Base-by-base conservation (phyloP, 2,888 invertebrate genomes). In the Troglohyphantes excavatus region DNA sequence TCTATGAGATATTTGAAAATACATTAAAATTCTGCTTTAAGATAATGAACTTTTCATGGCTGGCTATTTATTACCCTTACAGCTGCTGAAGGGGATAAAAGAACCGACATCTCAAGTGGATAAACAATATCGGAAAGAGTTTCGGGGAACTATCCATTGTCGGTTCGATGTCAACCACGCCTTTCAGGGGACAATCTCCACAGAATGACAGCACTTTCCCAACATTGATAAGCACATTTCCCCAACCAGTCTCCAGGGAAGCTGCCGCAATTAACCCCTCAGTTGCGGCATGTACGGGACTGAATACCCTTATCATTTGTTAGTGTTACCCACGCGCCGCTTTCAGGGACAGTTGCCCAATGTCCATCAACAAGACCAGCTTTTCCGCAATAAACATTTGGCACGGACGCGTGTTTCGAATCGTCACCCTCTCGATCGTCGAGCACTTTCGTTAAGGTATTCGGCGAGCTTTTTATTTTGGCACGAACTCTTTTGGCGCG, bases 401-500 rank as follows among this genome's bases (percentile, higher is more conserved):
- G 43, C 21, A 27, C 13, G 11, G 13, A 46, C 78, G 39, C 86
- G 86, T 53, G 86, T 61, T 33, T 9, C 2, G 46, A 21, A 70
- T 86, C 86, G 72, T 79, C 86, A 86, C 78, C 67, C 29, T 61
- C 75, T 72, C 27, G 46, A 59, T 72, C n/a, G 26, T 26, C n/a
- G 65, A 67, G 72, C 72, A 83, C 72, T 83, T 72, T 39, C 43
- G 26, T 21, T 46, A n/a, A 23, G 65, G 27, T 21, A 39, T 53
- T 61, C 39, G 29, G 39, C 39, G 13, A 26, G n/a, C 17, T 72
- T 72, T 63, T 61, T 39, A 19, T n/a, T 17, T 26, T 85, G 76
- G 59, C 68, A 68, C 53, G 26, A 43, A 53, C 68, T 76, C 59
- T 68, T 68, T 43, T 43, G 39, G 27, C 46, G 11, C 65, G 33